Evolutionary conservation across 1,140 invertebrate species (phyloP).

Genomic region (Sinella curviseta): DNA sequence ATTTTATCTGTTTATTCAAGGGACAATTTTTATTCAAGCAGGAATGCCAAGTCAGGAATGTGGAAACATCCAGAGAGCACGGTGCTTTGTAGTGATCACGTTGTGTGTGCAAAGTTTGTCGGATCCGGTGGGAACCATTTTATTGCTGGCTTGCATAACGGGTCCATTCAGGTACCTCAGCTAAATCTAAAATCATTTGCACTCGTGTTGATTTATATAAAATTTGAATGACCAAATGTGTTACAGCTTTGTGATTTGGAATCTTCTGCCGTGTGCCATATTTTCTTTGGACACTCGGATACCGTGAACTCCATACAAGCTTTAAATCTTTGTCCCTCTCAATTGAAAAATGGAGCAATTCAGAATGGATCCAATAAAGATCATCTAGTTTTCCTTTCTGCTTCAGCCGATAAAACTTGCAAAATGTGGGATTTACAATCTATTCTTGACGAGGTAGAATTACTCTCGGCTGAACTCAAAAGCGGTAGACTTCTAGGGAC

Average conservation of each 20-base stretch:
- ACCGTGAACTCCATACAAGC: conserved; percentile 41
- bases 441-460: conserved; percentile 40
- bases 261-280: conserved; percentile 40
- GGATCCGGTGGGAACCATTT: conserved; percentile 35
- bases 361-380: conserved; percentile 1
- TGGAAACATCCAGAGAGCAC: conserved; percentile 39
- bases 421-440: conserved; percentile 58
- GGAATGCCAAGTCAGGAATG: conserved; percentile 29
- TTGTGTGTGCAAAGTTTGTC: conserved; percentile 42
- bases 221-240: background rate
- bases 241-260: conserved; percentile 49
- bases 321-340: background rate
- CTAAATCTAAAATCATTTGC: conserved; percentile 12
- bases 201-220: conserved; percentile 22
- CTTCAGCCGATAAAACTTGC: conserved; percentile 59
- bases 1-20: background rate
- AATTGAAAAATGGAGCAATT: background rate
- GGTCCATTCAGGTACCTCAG: conserved; percentile 39
- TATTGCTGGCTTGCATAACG: conserved; percentile 45
- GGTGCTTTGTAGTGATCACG: conserved; percentile 33
- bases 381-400: conserved; percentile 42
- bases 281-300: conserved; percentile 49
- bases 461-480: conserved; percentile 28
- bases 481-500: conserved; percentile 22
- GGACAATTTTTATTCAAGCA: conserved; percentile 17